phyloP scores from a whole-genome alignment of 2,888 invertebrate genomes.

The Cephus runcator region DNA sequence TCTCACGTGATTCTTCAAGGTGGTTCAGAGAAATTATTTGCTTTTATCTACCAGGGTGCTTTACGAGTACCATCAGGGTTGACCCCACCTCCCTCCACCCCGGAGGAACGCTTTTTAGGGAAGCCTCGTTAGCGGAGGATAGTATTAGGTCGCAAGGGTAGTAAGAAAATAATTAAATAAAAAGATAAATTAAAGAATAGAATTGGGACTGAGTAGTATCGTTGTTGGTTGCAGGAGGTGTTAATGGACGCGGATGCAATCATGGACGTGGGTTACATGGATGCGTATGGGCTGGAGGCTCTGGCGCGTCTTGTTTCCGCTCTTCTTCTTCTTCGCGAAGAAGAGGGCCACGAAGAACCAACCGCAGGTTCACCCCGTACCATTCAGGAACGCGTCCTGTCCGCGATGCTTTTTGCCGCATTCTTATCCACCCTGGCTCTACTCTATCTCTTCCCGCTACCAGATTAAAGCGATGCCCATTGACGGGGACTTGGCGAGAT shows the following conservation, averaged over 20 bases:
- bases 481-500: constrained; percentile 2
- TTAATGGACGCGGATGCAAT: constrained; percentile 64
- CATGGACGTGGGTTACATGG: constrained; percentile 65
- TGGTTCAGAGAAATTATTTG: not conserved
- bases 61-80: too few relatives aligned
- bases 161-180: not conserved
- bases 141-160: not conserved
- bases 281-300: constrained; percentile 61
- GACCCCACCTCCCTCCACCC: not conserved
- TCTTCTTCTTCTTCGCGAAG: constrained; percentile 49
- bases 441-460: constrained; percentile 67
- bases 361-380: constrained; percentile 56
- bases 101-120: not conserved
- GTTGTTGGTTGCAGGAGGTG: constrained; percentile 66
- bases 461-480: constrained; percentile 54
- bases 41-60: too few relatives aligned
- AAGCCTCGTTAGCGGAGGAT: not conserved
- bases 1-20: not conserved
- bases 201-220: constrained; percentile 64
- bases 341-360: constrained; percentile 49
- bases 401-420: constrained; percentile 61
- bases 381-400: constrained; percentile 59
- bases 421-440: constrained; percentile 66
- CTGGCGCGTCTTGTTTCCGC: constrained; percentile 57
- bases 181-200: constrained; percentile 7